These are phyloP conservation scores for Benitochromis conjunctus DNA, from an alignment of 2,113 vertebrate species.

Conservation along the genomic window DNA sequence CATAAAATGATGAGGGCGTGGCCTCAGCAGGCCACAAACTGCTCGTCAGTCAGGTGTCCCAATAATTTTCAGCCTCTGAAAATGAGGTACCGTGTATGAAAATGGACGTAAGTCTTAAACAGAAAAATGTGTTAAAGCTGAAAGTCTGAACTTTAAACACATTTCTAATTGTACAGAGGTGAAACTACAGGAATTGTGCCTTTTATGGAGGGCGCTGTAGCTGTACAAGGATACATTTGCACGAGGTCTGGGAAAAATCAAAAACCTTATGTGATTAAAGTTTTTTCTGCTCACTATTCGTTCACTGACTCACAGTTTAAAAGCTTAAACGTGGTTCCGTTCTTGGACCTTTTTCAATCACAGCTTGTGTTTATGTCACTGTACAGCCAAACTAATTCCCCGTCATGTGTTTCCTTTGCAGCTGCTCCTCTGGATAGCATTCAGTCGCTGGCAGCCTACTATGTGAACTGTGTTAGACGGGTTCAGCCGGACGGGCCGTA, in stretches of 20 bases:
- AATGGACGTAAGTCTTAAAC: background rate
- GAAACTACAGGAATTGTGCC: background rate
- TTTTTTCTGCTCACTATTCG: background rate
- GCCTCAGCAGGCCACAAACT: background rate
- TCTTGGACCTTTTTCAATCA: background rate
- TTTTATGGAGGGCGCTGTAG: too few relatives aligned
- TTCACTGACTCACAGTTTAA: too few relatives aligned
- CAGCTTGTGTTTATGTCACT: background rate
- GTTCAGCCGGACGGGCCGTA: slow-evolving; percentile 91
- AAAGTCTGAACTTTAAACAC: background rate
- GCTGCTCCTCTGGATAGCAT: slow-evolving; percentile 93
- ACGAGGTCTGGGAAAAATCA: too few relatives aligned
- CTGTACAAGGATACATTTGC: too few relatives aligned
- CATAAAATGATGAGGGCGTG: background rate
- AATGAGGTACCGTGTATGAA: background rate
- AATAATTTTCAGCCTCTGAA: background rate
- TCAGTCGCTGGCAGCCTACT: slow-evolving; percentile 85
- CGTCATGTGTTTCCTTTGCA: slow-evolving; percentile 25
- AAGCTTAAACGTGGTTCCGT: background rate
- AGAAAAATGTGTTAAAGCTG: background rate
- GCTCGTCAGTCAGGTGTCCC: background rate
- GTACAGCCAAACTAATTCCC: fast-evolving
- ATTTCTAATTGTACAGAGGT: background rate
- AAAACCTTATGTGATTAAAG: background rate
- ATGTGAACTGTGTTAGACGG: slow-evolving; percentile 82